Percentiles rank a stretch among this genome's conserved stretches.
These are phyloP conservation scores for Helleia helle DNA, from an alignment of 2,888 invertebrate genomes.

Conservation along the genomic window DNA sequence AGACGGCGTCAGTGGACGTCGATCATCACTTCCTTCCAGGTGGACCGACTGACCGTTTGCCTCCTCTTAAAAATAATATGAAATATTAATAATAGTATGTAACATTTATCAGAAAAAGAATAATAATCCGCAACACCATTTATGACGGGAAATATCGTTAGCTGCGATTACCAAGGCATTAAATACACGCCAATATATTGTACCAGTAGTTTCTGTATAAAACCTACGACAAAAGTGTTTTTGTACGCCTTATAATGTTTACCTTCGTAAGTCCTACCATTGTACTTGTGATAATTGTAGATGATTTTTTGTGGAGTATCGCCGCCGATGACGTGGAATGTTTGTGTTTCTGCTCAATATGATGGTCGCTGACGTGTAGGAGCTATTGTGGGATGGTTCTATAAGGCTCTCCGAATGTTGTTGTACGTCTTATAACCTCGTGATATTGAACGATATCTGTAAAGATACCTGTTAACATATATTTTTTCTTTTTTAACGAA, in stretches of 20 bases:
- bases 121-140: too few relatives aligned
- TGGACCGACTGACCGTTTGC: too few relatives aligned
- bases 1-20: too few relatives aligned
- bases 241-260: slow-evolving; percentile 42
- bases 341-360: slow-evolving; percentile 68
- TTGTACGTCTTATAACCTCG: slow-evolving; percentile 31
- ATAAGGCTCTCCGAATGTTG: slow-evolving; percentile 44
- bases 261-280: slow-evolving; percentile 49
- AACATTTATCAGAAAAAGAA: too few relatives aligned
- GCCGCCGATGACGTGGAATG: slow-evolving; percentile 65
- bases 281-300: slow-evolving; percentile 51
- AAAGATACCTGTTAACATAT: too few relatives aligned
- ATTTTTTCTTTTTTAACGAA: too few relatives aligned
- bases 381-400: slow-evolving; percentile 51
- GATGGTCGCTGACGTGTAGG: slow-evolving; percentile 59
- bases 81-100: too few relatives aligned
- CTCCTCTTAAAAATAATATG: too few relatives aligned
- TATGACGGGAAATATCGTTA: too few relatives aligned
- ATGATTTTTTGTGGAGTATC: slow-evolving; percentile 33
- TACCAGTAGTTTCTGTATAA: slow-evolving; percentile 2
- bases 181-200: too few relatives aligned
- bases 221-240: slow-evolving; percentile 18
- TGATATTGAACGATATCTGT: not conserved
- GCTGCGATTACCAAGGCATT: too few relatives aligned
- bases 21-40: too few relatives aligned